A percentile compares a stretch with the other conserved stretches of the same genome.
Evolutionary conservation across 2,888 invertebrate species (phyloP).

Genomic region (Thera britannica): DNA sequence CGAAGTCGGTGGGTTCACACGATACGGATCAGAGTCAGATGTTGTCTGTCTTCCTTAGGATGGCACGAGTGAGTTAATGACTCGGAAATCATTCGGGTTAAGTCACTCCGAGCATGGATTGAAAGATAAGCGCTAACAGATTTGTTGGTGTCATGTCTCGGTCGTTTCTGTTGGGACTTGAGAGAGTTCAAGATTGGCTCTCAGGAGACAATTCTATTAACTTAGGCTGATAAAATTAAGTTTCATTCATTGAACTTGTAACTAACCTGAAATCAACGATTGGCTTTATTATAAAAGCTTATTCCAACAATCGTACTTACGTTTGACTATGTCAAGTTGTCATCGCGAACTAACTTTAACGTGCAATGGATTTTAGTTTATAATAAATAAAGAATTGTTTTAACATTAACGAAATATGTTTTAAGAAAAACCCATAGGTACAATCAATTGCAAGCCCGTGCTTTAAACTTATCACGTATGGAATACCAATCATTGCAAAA

Average conservation of each 20-base stretch:
- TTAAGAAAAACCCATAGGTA: too few relatives aligned
- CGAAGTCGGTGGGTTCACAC: constrained; percentile 74
- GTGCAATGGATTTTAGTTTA: too few relatives aligned
- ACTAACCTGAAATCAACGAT: too few relatives aligned
- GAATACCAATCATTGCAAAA: too few relatives aligned
- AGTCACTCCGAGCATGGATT: constrained; percentile 77
- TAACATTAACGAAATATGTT: too few relatives aligned
- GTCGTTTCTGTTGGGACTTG: constrained; percentile 49
- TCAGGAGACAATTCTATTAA: constrained; percentile 37
- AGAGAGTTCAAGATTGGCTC: constrained; percentile 35
- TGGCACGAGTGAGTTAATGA: constrained; percentile 79
- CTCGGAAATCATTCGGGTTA: constrained; percentile 83
- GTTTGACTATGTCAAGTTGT: too few relatives aligned
- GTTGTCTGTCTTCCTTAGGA: constrained; percentile 84
- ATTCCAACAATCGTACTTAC: too few relatives aligned
- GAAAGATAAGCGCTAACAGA: constrained; percentile 80
- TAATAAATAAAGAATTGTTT: too few relatives aligned
- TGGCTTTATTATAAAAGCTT: too few relatives aligned
- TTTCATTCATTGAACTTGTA: constrained; percentile 30
- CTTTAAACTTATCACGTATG: too few relatives aligned
- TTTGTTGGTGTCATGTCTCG: constrained; percentile 75
- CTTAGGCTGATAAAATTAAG: constrained; percentile 29
- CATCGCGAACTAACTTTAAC: too few relatives aligned
- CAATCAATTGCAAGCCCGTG: too few relatives aligned
- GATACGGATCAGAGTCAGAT: constrained; percentile 82